These are phyloP conservation scores for Tokudaia tokunoshimensis DNA, from an alignment of 2,797 vertebrate species.

Conservation along the genomic window DNA sequence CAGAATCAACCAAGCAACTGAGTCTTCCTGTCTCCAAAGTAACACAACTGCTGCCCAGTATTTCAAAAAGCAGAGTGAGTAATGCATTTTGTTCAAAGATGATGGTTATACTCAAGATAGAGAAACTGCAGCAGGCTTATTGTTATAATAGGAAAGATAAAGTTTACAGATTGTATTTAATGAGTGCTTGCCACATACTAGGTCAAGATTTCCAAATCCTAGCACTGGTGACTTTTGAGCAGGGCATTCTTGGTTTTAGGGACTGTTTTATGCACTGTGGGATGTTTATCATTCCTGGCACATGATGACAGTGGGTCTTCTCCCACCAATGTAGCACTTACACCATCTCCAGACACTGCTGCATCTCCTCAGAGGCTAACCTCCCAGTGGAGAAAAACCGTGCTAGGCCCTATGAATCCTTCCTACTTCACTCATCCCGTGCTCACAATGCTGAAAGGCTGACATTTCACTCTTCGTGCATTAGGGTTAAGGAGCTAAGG, in stretches of 20 bases:
- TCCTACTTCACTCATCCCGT: not conserved
- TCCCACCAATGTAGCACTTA: not conserved
- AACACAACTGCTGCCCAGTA: conserved; percentile 91
- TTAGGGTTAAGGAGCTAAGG: conserved; percentile 20
- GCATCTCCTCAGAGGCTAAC: not conserved
- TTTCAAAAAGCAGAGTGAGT: conserved; percentile 90
- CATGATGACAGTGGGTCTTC: not conserved
- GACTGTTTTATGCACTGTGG: not conserved
- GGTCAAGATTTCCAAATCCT: conserved; percentile 3
- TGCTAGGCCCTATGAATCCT: not conserved
- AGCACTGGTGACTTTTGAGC: conserved; percentile 3
- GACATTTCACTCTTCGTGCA: not conserved
- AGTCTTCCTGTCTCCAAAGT: conserved; percentile 92
- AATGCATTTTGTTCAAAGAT: conserved; percentile 5
- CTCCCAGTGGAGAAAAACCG: not conserved
- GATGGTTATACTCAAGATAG: conserved; percentile 49
- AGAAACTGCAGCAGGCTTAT: conserved; percentile 12
- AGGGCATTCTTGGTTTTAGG: not conserved
- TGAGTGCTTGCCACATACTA: not conserved
- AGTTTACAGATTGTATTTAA: conserved; percentile 27
- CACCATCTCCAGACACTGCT: not conserved
- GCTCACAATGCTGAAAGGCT: not conserved
- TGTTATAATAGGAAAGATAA: conserved; percentile 22
- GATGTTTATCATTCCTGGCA: not conserved
- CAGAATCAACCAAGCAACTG: conserved; percentile 90